Percentiles rank a stretch among this genome's conserved stretches.
Evolutionary conservation across 2,888 invertebrate species (phyloP).

Genomic region (Sipha maydis): DNA sequence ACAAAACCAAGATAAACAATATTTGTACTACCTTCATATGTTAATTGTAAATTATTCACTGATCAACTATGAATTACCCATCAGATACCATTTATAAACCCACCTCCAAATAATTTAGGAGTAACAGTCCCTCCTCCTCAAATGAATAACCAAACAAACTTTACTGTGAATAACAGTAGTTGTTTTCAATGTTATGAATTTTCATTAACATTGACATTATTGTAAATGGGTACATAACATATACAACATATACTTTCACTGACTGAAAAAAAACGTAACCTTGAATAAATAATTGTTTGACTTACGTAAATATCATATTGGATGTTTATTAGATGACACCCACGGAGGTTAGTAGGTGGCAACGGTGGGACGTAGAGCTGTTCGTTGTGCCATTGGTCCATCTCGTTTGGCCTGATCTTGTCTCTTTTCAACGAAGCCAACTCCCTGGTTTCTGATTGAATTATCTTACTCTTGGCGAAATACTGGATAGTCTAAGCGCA

Average conservation of each 20-base stretch:
- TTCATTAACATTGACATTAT: not conserved
- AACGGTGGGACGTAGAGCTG: constrained; percentile 91
- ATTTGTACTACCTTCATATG: no score
- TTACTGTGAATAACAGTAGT: not conserved
- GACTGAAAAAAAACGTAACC: constrained; percentile 15
- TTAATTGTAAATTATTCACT: no score
- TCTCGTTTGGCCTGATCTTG: constrained; percentile 82
- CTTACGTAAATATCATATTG: constrained; percentile 92
- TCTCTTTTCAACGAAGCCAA: constrained; percentile 82
- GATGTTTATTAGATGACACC: constrained; percentile 92
- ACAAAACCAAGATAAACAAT: no score
- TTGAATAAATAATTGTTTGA: constrained; percentile 65
- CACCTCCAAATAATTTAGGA: no score
- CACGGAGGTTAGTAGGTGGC: constrained; percentile 92
- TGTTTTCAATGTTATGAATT: not conserved
- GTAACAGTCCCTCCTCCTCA: no score
- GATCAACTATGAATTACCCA: no score
- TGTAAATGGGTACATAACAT: not conserved
- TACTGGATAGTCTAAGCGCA: constrained; percentile 83
- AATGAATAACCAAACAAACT: no score
- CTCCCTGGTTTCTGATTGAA: constrained; percentile 87
- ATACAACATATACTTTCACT: not conserved
- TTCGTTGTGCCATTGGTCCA: constrained; percentile 88
- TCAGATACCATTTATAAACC: no score
- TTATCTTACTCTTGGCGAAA: constrained; percentile 84